Percentiles rank a stretch among this genome's conserved stretches.
These are phyloP conservation scores for Campoletis sonorensis DNA, from an alignment of 1,140 invertebrate genomes.

Conservation along the genomic window DNA sequence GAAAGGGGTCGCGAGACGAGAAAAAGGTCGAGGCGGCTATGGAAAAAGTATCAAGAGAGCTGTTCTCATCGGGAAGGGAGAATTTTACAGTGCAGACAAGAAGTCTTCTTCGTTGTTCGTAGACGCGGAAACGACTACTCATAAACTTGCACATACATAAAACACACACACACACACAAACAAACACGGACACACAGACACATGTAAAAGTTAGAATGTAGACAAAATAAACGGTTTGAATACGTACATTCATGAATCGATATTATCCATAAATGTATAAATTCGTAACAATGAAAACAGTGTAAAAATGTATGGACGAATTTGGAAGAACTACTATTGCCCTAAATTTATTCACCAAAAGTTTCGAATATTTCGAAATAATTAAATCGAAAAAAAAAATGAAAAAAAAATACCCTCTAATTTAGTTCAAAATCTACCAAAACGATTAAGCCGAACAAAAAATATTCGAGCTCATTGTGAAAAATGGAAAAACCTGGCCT, in stretches of 20 bases:
- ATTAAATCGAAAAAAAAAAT: neutral
- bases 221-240: neutral
- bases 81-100: neutral
- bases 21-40: conserved; percentile 11
- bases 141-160: neutral
- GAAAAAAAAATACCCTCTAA: too few relatives aligned
- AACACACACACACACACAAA: too few relatives aligned
- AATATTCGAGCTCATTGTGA: too few relatives aligned
- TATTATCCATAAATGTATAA: neutral
- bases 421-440: too few relatives aligned
- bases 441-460: too few relatives aligned
- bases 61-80: neutral
- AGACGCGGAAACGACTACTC: conserved; percentile 45
- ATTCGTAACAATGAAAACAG: neutral
- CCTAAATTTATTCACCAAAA: conserved; percentile 60
- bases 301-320: conserved; percentile 2
- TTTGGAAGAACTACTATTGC: neutral
- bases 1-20: neutral
- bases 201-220: neutral
- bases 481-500: too few relatives aligned
- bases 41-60: conserved; percentile 5
- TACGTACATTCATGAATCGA: conserved; percentile 11
- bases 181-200: too few relatives aligned
- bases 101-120: conserved; percentile 40
- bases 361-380: conserved; percentile 17